Conservation (phyloP, 2,113 vertebrate species). For the Morphnarchus princeps region DNA sequence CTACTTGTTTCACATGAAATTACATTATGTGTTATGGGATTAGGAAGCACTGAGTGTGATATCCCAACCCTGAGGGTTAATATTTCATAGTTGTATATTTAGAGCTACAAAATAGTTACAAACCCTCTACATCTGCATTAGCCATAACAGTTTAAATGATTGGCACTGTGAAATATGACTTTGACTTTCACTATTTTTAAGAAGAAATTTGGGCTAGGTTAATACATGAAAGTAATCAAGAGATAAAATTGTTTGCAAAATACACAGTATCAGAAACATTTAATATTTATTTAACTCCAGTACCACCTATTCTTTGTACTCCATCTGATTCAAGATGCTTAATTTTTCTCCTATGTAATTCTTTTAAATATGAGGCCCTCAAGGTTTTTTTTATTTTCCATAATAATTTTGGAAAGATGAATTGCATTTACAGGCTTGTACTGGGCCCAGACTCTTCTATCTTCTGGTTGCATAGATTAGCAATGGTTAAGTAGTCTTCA, state of each 20-base stretch:
- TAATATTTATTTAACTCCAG: background rate
- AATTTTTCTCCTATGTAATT: background rate
- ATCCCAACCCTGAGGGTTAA: rapidly evolving
- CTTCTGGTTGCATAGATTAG: background rate
- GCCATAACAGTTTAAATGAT: background rate
- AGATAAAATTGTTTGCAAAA: background rate
- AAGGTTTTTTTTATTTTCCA: background rate
- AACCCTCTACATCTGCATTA: background rate
- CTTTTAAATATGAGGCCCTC: background rate
- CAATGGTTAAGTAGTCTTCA: background rate
- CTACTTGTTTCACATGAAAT: background rate
- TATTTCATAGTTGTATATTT: background rate
- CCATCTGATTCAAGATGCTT: background rate
- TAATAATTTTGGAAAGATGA: background rate
- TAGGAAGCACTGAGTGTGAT: background rate
- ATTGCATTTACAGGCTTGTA: background rate
- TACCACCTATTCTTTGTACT: background rate
- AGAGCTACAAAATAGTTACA: background rate
- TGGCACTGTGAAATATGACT: background rate
- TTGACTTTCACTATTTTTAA: background rate
- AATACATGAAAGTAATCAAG: background rate
- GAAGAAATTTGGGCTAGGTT: background rate
- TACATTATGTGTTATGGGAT: background rate
- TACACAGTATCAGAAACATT: background rate
- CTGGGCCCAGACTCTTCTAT: background rate